Conservation (phyloP, 2,113 vertebrate genomes). For the Gnathonemus echidnorhynchus region DNA sequence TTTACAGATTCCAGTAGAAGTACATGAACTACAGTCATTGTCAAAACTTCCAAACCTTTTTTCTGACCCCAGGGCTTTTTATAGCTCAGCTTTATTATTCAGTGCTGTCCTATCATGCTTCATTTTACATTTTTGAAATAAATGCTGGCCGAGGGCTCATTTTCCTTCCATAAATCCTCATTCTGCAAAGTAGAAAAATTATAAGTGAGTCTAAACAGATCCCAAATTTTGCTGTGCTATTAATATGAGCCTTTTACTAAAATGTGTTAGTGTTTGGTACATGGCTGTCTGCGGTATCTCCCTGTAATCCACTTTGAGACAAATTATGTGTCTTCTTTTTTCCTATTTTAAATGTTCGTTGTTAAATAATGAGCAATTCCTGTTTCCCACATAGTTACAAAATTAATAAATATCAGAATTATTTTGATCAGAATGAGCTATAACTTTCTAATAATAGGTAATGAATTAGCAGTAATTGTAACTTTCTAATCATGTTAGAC, state of each 20-base stretch:
- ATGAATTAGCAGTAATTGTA: background rate
- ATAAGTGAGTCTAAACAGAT: background rate
- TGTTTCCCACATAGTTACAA: background rate
- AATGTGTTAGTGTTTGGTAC: background rate
- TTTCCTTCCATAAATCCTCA: background rate
- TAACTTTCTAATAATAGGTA: background rate
- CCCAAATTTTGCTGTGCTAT: background rate
- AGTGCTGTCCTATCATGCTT: background rate
- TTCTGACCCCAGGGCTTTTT: background rate
- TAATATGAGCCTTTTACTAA: background rate
- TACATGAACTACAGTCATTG: background rate
- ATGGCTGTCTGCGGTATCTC: background rate
- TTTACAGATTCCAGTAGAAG: background rate
- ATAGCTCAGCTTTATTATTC: background rate
- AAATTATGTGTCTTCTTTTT: background rate
- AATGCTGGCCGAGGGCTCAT: slow-evolving; percentile 1
- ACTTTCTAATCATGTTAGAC: background rate
- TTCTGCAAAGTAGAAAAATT: background rate
- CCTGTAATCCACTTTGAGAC: background rate
- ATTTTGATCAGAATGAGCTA: background rate
- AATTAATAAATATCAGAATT: background rate
- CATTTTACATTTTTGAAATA: slow-evolving; percentile 15
- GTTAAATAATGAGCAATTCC: background rate
- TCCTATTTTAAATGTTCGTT: background rate
- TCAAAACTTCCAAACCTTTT: slow-evolving; percentile 2